Base-by-base conservation (phyloP, 2,888 invertebrate genomes). In the Troglohyphantes excavatus region DNA sequence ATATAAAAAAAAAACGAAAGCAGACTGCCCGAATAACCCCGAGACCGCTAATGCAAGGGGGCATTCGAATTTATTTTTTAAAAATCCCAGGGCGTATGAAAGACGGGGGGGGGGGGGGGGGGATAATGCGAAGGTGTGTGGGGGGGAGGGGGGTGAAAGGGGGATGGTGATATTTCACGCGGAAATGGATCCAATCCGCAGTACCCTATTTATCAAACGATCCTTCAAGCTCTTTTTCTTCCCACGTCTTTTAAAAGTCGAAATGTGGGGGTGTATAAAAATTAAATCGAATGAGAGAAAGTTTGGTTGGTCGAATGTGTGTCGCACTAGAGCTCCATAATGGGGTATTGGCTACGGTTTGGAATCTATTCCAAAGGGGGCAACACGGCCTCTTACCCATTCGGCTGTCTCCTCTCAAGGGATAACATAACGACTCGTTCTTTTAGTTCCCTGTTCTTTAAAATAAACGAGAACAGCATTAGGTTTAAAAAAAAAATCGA, bases 171-270 rank as follows among this genome's bases (percentile, higher is more conserved):
- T 53, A 53, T 53, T 53, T 53, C 53, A 53, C 53, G 53, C 53
- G n/a, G 53, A 53, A 53, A 53, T 53, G 53, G 53, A n/a, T 53
- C 53, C 53, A 53, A 53, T 53, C 53, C 53, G 53, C 53, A 53
- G 17, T n/a, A 53, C 5, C 53, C 53, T 53, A 53, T 53, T 53
- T 53, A 53, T 53, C 53, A 53, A 53, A 53, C 53, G 53, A 53
- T 53, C n/a, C 53, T n/a, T 53, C 53, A 53, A 53, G n/a, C 13
- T 39, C 39, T 13, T 39, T 39, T 39, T 39, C 53, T 53, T 17
- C n/a, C n/a, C 2, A n/a, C 53, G 5, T 5, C 53, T 53, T 53
- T 53, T 53, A 2, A 53, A 53, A 53, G 17, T 13, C 13, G 9
- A 2, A 0, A 53, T 11, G 39, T 39, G 39, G 39, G 39, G 39